Evolutionary conservation across 2,113 vertebrate genomes (phyloP), one percentile per base, ranked within the genome.

Genomic region (Thamnaconus septentrionalis): DNA sequence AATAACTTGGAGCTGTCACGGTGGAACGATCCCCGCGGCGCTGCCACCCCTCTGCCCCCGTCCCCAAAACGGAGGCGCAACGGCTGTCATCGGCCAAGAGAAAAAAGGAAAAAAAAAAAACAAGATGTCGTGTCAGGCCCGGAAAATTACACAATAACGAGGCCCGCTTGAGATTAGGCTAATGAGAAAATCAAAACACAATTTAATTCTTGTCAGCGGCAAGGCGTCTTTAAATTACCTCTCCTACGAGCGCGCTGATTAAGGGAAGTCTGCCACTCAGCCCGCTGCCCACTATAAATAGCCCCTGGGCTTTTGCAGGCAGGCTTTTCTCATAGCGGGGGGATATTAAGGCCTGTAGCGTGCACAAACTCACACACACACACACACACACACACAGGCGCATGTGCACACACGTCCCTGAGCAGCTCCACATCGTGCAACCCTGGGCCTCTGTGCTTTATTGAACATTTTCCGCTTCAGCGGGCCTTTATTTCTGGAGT

Each of bases 131-230:
- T 78, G 83, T 87, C 83, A 84, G 85, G 31, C 50, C 67, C 18
- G 86, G 87, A 90, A 92, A 90, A 91, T 91, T 91, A 90, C 87
- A 91, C 87, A 89, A 67, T 87, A 88, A 93, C 92, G 87, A 90
- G 93, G 89, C 87, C 71, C 90, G 87, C 91, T 91, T 86, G 86
- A 92, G 94, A 93, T 91, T 88, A 91, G 89, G 92, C 91, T 93
- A 92, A 94, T 93, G 93, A 94, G 93, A 94, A 93, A 95, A 93
- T 89, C 92, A 89, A 91, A 93, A 92, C 83, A 87, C 93, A 93
- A 93, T 94, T 93, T 92, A 90, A 92, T 92, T 92, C 88, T 91
- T 92, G 92, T 93, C 92, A 93, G 88, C 5, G 81, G 88, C 66
- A 79, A 88, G 88, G 83, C 73, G 78, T 86, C 92, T 93, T 91